A percentile compares a stretch with the other conserved stretches of the same genome.
Evolutionary conservation across 2,888 invertebrate genomes (phyloP).

Genomic region (Trissoscelio sp.): DNA sequence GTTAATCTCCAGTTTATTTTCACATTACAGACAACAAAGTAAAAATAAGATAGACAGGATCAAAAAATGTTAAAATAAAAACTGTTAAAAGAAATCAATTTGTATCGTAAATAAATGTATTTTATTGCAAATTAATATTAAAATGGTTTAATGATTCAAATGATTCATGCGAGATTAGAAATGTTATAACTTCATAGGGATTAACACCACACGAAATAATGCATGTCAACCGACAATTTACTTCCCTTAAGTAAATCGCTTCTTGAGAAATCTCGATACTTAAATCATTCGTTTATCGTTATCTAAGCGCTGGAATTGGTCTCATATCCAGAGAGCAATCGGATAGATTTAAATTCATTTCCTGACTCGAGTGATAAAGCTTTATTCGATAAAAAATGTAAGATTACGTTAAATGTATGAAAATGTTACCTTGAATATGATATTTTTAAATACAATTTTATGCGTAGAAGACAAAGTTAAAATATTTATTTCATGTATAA

Average conservation of each 20-base stretch:
- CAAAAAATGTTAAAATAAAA: too few species aligned
- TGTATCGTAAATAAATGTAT: too few species aligned
- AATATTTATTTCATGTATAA: slow-evolving; percentile 21
- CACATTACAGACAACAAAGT: too few species aligned
- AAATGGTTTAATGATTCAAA: too few species aligned
- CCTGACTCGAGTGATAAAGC: not conserved
- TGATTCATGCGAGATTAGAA: not conserved
- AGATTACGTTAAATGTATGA: slow-evolving; percentile 17
- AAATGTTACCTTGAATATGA: slow-evolving; percentile 19
- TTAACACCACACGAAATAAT: slow-evolving; percentile 2
- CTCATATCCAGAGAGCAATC: slow-evolving; percentile 24
- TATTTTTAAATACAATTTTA: slow-evolving; percentile 23
- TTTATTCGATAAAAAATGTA: slow-evolving; percentile 7
- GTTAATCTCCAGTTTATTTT: slow-evolving; percentile 28
- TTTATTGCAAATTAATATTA: too few species aligned
- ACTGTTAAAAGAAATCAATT: too few species aligned
- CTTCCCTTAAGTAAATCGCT: slow-evolving; percentile 36
- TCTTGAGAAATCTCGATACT: slow-evolving; percentile 21
- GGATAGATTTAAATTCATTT: slow-evolving; percentile 30
- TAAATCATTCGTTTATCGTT: slow-evolving; percentile 45
- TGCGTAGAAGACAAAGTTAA: slow-evolving; percentile 4
- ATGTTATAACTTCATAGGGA: not conserved
- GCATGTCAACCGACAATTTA: slow-evolving; percentile 29
- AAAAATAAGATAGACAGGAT: too few species aligned
- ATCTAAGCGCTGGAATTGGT: slow-evolving; percentile 26